phyloP scores from a whole-genome alignment of 2,113 vertebrate genomes.

The Felis catus region DNA sequence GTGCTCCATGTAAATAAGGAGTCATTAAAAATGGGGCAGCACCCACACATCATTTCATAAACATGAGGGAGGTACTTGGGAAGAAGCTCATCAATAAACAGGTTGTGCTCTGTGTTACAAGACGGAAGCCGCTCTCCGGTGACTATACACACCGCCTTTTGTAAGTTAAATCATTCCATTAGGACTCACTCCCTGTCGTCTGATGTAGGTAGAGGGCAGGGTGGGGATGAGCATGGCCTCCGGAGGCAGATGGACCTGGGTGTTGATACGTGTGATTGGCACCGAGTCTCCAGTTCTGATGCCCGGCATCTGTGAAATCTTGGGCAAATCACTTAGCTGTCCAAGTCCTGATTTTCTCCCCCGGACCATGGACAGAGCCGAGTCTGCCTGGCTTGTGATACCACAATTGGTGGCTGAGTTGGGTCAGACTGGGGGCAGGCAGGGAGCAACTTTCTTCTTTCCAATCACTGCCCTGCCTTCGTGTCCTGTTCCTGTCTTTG shows the following conservation, averaged over 20 bases:
- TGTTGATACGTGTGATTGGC: no score
- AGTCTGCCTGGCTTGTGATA: rapidly evolving
- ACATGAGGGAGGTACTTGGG: neutral
- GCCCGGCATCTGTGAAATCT: neutral
- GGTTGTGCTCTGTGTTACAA: neutral
- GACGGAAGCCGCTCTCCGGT: neutral
- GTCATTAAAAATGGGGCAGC: constrained; percentile 14
- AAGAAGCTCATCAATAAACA: neutral
- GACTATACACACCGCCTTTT: rapidly evolving
- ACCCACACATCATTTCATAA: constrained; percentile 40
- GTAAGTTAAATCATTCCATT: no score
- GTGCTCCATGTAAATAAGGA: constrained; percentile 13
- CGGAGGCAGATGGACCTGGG: neutral
- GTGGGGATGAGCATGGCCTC: rapidly evolving
- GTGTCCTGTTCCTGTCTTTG: neutral
- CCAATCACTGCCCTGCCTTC: neutral
- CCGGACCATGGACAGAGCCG: neutral
- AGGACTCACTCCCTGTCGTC: rapidly evolving
- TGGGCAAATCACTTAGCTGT: neutral
- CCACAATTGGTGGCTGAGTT: rapidly evolving
- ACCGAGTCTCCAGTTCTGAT: neutral
- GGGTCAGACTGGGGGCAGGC: rapidly evolving
- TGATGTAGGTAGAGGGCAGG: rapidly evolving
- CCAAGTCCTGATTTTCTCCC: rapidly evolving
- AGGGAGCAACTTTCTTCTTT: neutral